Evolutionary conservation across 2,113 vertebrate genomes (phyloP).

Genomic region (Hydrochoerus hydrochaeris): DNA sequence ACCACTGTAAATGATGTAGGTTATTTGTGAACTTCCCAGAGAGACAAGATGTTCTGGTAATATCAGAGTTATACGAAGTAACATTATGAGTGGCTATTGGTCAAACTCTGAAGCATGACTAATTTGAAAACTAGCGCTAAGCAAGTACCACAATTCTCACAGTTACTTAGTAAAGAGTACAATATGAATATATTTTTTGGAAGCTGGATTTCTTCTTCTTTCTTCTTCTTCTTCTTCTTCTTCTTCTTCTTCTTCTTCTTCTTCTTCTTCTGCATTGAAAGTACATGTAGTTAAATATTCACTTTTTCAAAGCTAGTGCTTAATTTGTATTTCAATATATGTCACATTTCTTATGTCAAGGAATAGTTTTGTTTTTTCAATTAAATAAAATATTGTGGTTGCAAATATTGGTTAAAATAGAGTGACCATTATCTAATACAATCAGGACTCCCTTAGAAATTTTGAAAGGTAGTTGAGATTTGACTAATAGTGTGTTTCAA

Average conservation of each 20-base stretch:
- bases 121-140: not conserved
- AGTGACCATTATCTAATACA: not conserved
- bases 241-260: not conserved
- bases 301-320: not conserved
- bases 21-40: not conserved
- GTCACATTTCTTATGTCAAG: not conserved
- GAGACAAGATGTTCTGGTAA: not conserved
- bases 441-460: not conserved
- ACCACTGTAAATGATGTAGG: not conserved
- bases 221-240: too few relatives aligned
- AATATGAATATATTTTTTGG: constrained; percentile 25
- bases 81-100: not conserved
- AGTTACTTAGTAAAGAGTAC: not conserved
- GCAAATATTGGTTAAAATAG: constrained; percentile 3
- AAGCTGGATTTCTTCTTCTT: not conserved
- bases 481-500: not conserved
- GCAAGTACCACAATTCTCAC: not conserved
- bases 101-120: not conserved
- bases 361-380: not conserved
- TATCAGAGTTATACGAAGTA: not conserved
- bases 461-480: not conserved
- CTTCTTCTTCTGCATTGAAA: not conserved
- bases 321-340: not conserved
- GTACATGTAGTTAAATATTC: not conserved
- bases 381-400: not conserved